phyloP scores from a whole-genome alignment of 2,797 vertebrate species.

The Brotula barbata region DNA sequence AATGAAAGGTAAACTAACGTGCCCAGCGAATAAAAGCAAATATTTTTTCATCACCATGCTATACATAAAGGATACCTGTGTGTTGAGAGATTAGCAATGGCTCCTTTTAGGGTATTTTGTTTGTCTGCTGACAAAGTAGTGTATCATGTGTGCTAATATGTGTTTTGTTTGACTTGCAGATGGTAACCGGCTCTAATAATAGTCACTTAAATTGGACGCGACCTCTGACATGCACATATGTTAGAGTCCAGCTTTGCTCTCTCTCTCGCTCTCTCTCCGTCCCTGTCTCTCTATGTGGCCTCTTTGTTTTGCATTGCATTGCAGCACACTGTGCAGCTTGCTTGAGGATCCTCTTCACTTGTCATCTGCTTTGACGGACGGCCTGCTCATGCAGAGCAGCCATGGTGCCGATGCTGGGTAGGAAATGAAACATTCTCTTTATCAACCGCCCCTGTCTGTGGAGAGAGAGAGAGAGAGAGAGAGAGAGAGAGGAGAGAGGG shows the following conservation, averaged over 20 bases:
- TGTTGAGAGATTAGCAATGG: too few species aligned
- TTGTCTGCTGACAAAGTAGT: conserved; percentile 38
- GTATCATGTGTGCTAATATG: conserved; percentile 42
- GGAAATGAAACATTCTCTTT: conserved; percentile 61
- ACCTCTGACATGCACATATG: conserved; percentile 61
- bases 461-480: background rate
- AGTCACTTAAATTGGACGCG: conserved; percentile 68
- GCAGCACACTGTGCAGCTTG: conserved; percentile 11
- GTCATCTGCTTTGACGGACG: conserved; percentile 36
- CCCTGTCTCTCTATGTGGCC: conserved; percentile 19
- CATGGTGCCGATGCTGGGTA: conserved; percentile 31
- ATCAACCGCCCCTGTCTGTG: conserved; percentile 43
- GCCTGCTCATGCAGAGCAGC: conserved; percentile 51
- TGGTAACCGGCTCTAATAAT: conserved; percentile 68
- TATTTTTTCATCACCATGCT: too few species aligned
- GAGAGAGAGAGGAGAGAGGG: background rate
- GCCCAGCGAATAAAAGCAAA: too few species aligned
- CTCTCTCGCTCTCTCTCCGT: conserved; percentile 1
- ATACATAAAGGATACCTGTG: too few species aligned
- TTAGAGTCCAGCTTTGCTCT: conserved; percentile 34
- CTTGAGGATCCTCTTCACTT: conserved; percentile 33
- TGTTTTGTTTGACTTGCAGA: conserved; percentile 61
- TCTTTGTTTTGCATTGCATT: conserved; percentile 9
- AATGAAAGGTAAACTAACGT: too few species aligned
- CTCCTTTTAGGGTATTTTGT: too few species aligned